Conservation (phyloP, 2,797 vertebrate species). For the Iguana delicatissima region DNA sequence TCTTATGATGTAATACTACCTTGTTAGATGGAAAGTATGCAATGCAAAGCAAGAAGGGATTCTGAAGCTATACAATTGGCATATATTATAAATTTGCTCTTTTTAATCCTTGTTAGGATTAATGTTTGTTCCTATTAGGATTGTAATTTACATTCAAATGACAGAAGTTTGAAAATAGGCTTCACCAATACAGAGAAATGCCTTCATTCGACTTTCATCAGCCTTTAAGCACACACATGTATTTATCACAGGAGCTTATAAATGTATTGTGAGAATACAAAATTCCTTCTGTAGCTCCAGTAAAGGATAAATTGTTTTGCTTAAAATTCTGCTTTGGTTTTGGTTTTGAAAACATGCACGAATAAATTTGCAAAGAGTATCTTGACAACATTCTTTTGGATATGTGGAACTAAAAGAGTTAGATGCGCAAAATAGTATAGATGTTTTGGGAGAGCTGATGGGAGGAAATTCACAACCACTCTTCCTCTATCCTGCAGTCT, state of each 20-base stretch:
- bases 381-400: conserved; percentile 12
- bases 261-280: not conserved
- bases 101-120: conserved; percentile 8
- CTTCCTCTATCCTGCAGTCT: not conserved
- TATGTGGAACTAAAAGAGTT: not conserved
- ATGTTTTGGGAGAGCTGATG: not conserved
- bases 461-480: too few species aligned
- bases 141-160: conserved; percentile 31
- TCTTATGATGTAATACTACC: not conserved
- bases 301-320: conserved; percentile 1
- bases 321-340: not conserved
- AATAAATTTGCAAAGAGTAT: conserved; percentile 22
- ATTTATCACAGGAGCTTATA: not conserved
- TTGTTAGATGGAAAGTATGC: conserved; percentile 6
- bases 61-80: conserved; percentile 24
- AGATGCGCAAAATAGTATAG: conserved; percentile 28
- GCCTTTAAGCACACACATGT: not conserved
- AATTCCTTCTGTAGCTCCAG: conserved; percentile 38
- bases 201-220: conserved; percentile 41
- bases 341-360: not conserved
- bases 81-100: not conserved
- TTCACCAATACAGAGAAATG: conserved; percentile 20
- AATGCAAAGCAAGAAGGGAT: not conserved
- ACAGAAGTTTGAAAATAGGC: conserved; percentile 17
- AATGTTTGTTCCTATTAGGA: conserved; percentile 3